A percentile compares a stretch with the other conserved stretches of the same genome.
phyloP scores from a whole-genome alignment of 2,888 invertebrate genomes.

The Watsonalla cultraria region DNA sequence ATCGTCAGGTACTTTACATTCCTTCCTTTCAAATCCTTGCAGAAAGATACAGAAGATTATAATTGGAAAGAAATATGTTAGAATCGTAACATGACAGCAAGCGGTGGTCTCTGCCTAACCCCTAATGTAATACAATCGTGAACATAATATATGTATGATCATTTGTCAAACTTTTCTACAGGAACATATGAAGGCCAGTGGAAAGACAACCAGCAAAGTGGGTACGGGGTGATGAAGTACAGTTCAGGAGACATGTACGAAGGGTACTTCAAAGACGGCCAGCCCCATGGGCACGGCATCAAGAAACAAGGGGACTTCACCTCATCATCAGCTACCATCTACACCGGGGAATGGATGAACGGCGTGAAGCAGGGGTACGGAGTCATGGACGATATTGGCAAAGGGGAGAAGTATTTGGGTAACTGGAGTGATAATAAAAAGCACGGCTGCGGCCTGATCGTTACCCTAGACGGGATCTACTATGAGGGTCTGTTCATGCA shows the following conservation, averaged over 20 bases:
- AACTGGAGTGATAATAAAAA: conserved; percentile 91
- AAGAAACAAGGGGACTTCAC: conserved; percentile 89
- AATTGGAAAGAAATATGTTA: too few relatives aligned
- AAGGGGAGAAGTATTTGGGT: conserved; percentile 94
- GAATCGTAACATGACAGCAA: too few relatives aligned
- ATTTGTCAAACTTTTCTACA: conserved; percentile 4
- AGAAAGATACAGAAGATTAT: too few relatives aligned
- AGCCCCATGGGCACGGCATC: conserved; percentile 91
- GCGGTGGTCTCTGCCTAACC: too few relatives aligned
- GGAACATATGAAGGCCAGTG: conserved; percentile 89
- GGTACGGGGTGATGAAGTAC: conserved; percentile 87
- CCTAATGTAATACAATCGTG: too few relatives aligned
- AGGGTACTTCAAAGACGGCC: conserved; percentile 91
- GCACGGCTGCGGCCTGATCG: conserved; percentile 90
- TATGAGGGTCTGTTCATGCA: conserved; percentile 92
- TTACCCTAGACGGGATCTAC: conserved; percentile 93
- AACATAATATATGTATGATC: too few relatives aligned
- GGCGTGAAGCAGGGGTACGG: conserved; percentile 92
- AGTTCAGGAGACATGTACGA: conserved; percentile 89
- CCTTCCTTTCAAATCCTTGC: too few relatives aligned
- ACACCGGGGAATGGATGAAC: conserved; percentile 92
- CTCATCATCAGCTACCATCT: conserved; percentile 85
- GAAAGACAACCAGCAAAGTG: conserved; percentile 91
- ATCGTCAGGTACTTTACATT: too few relatives aligned
- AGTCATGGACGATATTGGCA: conserved; percentile 90